Evolutionary conservation across 2,888 invertebrate genomes (phyloP), one percentile per base, ranked within the genome.

Genomic region (Exocentrus adspersus): DNA sequence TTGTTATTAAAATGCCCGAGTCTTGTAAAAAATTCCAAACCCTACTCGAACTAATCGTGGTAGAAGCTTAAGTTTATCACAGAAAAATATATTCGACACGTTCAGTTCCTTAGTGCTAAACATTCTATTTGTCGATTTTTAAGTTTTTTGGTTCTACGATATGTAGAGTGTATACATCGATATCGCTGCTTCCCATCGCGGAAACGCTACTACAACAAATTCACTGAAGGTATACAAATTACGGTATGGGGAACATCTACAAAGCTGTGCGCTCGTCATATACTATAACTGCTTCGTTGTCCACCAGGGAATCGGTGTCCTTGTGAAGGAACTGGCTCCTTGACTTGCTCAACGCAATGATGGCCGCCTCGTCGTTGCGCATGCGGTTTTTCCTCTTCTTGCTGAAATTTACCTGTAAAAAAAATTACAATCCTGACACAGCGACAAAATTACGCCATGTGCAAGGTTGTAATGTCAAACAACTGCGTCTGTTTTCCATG

Each of bases 261-360:
- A 93, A 87, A 6, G 90, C 92, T 28, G 92, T 93, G 70, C 92
- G 84, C 84, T 93, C 92, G 78, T 92, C 92, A 79, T 92, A 92
- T 7, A 93, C 91, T 66, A 93, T 91, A 67, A 92, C 90, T 1
- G 92, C 92, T 82, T 92, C 92, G 65, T 90, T 90, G 80, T 90
- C 90, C 60, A 92, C 88, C 76, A 91, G 85, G 78, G 86, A 85
- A 72, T 88, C 87, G 3, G 87, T 88, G 76, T 88, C 88, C 69
- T 86, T 85, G 73, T 85, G 84, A 67, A 85, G 77, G 75, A 84
- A 85, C 76, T 86, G 86, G 77, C 89, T 89, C 75, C 90, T 86
- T n/a, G 91, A 92, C 82, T 91, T 90, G 79, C 89, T 87, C 68
- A 92, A 85, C 16, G 93, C 93, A 77, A 92, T 92, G 59, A 89